Percentiles rank a stretch among this genome's conserved stretches.
Evolutionary conservation across 2,113 vertebrate genomes (phyloP).

Genomic region (Opisthocomus hoazin): DNA sequence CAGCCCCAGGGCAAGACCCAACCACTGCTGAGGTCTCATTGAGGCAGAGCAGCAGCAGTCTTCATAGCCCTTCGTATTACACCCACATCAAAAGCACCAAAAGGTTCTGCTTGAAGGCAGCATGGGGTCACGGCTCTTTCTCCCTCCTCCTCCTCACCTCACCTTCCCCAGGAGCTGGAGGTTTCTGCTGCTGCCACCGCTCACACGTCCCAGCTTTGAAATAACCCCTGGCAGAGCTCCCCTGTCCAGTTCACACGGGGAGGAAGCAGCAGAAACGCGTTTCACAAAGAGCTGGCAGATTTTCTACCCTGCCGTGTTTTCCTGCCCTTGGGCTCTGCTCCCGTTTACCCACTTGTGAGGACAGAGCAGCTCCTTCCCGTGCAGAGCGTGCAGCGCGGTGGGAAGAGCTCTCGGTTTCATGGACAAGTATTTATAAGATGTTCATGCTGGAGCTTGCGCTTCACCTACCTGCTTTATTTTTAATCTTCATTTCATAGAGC

Average conservation of each 20-base stretch:
- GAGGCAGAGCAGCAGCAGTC: background rate
- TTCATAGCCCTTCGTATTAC: background rate
- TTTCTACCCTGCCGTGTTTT: background rate
- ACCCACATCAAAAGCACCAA: background rate
- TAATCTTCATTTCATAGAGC: constrained; percentile 21
- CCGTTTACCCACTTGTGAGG: background rate
- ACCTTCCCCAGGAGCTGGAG: background rate
- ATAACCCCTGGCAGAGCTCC: background rate
- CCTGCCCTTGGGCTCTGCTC: background rate
- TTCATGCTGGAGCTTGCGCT: background rate
- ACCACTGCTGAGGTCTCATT: too few species aligned
- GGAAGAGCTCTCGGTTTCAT: background rate
- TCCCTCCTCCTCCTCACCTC: background rate
- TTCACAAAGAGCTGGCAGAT: background rate
- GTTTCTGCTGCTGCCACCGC: background rate
- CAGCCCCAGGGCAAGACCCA: background rate
- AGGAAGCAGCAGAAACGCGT: background rate
- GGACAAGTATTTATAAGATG: background rate
- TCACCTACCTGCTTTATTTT: constrained; percentile 46
- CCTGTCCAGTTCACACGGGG: accelerated
- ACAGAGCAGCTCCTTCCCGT: background rate
- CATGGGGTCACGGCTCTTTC: accelerated
- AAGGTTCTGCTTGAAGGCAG: background rate
- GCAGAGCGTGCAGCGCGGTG: accelerated
- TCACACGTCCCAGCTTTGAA: background rate